Evolutionary conservation across 2,797 vertebrate genomes (phyloP).

Genomic region (Brachyrhaphis roseni): DNA sequence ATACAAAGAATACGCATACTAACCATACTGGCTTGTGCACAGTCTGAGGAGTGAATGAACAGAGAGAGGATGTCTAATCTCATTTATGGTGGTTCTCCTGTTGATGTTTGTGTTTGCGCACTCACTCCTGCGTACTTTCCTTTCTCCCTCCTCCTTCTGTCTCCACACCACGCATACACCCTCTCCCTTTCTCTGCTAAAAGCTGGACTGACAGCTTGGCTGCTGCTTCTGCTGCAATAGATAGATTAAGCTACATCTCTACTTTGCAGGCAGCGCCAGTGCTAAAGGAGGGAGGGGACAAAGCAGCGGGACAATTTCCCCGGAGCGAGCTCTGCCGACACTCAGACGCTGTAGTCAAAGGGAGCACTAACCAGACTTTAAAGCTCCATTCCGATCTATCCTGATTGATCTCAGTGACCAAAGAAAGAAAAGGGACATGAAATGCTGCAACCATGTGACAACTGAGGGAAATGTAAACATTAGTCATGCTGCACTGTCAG

Average conservation of each 20-base stretch:
- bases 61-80: slow-evolving; percentile 49
- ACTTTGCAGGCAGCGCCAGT: slow-evolving; percentile 68
- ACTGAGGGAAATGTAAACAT: slow-evolving; percentile 55
- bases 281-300: slow-evolving; percentile 62
- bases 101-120: slow-evolving; percentile 59
- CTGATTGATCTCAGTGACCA: slow-evolving; percentile 39
- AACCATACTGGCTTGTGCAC: slow-evolving; percentile 63
- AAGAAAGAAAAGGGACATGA: slow-evolving; percentile 39
- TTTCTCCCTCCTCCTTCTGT: slow-evolving; percentile 17
- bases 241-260: slow-evolving; percentile 80
- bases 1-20: slow-evolving; percentile 27
- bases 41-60: slow-evolving; percentile 53
- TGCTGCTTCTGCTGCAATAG: slow-evolving; percentile 66
- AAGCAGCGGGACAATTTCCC: slow-evolving; percentile 68
- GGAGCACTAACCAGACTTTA: slow-evolving; percentile 57
- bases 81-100: slow-evolving; percentile 64
- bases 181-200: slow-evolving; percentile 64
- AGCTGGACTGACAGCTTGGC: slow-evolving; percentile 74
- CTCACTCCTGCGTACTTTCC: slow-evolving; percentile 46
- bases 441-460: slow-evolving; percentile 31
- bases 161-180: slow-evolving; percentile 54
- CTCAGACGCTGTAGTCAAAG: slow-evolving; percentile 57
- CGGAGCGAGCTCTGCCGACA: slow-evolving; percentile 68
- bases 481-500: slow-evolving; percentile 34
- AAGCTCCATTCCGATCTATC: slow-evolving; percentile 54